A percentile compares a stretch with the other conserved stretches of the same genome.
Conservation (phyloP, 2,113 vertebrate genomes). For the Oreotragus oreotragus region DNA sequence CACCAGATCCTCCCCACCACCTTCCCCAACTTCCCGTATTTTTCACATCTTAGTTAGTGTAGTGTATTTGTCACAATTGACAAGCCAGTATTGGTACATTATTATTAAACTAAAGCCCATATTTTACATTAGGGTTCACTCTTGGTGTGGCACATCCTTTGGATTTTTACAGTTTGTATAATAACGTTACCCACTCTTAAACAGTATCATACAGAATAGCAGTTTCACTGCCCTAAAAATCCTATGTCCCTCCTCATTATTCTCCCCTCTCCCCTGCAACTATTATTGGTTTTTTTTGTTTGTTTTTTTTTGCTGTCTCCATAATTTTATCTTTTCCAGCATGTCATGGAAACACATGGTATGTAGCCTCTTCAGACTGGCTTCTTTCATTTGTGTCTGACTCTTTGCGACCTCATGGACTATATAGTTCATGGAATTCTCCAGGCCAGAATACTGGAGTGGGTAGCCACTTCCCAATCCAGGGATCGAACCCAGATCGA, state of each 20-base stretch:
- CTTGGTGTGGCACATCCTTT: neutral
- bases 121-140: neutral
- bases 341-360: neutral
- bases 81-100: neutral
- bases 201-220: neutral
- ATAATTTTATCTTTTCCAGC: neutral
- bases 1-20: too few relatives aligned
- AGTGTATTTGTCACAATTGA: neutral
- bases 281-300: too few relatives aligned
- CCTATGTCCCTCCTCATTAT: fast-evolving
- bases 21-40: too few relatives aligned
- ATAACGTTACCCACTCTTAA: neutral
- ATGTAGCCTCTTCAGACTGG: neutral
- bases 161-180: neutral
- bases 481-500: too few relatives aligned
- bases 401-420: too few relatives aligned
- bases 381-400: too few relatives aligned
- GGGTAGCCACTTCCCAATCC: too few relatives aligned
- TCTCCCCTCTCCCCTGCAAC: too few relatives aligned
- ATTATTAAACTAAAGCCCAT: neutral
- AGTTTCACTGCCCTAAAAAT: neutral
- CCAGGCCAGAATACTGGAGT: too few relatives aligned
- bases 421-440: too few relatives aligned
- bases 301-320: neutral
- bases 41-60: neutral